A percentile compares a stretch with the other conserved stretches of the same genome.
Conservation (phyloP, 2,797 vertebrate genomes). For the Lophius americanus region DNA sequence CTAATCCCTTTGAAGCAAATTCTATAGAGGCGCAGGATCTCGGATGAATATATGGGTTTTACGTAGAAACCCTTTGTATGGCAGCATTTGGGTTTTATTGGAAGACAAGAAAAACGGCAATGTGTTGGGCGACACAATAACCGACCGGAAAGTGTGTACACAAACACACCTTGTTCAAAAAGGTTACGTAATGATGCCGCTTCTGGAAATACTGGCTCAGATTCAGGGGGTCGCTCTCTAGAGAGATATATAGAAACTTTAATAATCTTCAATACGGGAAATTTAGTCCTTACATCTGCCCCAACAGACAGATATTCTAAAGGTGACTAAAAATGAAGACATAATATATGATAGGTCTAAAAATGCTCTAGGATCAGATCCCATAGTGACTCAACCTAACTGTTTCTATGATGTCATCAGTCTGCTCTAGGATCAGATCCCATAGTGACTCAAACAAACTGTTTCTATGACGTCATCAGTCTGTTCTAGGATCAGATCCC, state of each 20-base stretch:
- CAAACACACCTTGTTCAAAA: conserved; percentile 7
- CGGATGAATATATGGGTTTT: conserved; percentile 33
- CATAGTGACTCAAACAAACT: no score
- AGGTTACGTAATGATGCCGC: conserved; percentile 30
- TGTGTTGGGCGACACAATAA: background rate
- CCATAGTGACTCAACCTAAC: no score
- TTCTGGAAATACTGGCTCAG: conserved; percentile 44
- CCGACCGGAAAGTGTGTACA: background rate
- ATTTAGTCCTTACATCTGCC: no score
- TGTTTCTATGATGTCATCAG: no score
- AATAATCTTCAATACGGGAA: no score
- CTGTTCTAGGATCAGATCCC: no score
- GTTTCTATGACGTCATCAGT: no score
- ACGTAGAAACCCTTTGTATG: conserved; percentile 27
- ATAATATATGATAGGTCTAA: no score
- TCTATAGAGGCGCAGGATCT: conserved; percentile 32
- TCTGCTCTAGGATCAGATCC: no score
- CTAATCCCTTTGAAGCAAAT: conserved; percentile 46
- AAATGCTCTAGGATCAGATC: no score
- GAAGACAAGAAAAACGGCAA: conserved; percentile 21
- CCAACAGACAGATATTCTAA: no score
- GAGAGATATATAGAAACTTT: background rate
- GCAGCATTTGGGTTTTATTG: conserved; percentile 45
- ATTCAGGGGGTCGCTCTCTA: conserved; percentile 26
- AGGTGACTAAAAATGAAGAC: no score